These are phyloP conservation scores for Clarias platycephalus DNA, from an alignment of 2,797 vertebrate species.

Conservation along the genomic window DNA sequence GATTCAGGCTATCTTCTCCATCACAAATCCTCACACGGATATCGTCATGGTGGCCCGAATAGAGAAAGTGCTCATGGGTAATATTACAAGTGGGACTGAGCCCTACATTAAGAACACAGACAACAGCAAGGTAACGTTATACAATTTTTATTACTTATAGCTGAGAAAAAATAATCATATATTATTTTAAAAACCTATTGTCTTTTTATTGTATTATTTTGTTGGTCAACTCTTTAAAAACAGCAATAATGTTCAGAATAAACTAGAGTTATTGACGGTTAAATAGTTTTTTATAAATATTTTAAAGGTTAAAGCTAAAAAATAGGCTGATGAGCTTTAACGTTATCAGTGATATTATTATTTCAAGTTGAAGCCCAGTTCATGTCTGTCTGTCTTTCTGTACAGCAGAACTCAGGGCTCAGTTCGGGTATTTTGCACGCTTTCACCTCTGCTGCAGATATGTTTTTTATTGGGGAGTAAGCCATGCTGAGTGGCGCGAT, in stretches of 20 bases:
- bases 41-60: conserved; percentile 93
- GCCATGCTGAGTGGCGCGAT: too few species aligned
- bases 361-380: too few species aligned
- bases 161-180: too few species aligned
- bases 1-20: conserved; percentile 89
- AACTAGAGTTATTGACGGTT: background rate
- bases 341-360: too few species aligned
- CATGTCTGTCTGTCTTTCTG: too few species aligned
- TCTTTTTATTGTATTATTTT: background rate
- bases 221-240: background rate
- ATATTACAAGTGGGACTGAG: conserved; percentile 87
- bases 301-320: too few species aligned
- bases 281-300: too few species aligned
- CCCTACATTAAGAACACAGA: conserved; percentile 97
- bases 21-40: conserved; percentile 92
- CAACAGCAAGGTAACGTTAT: conserved; percentile 85
- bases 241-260: background rate
- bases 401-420: too few species aligned
- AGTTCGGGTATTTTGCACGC: too few species aligned
- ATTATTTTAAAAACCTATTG: background rate
- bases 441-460: too few species aligned
- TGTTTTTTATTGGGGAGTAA: too few species aligned
- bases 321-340: too few species aligned
- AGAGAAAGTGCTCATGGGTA: conserved; percentile 95
- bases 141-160: background rate